Base-by-base conservation (phyloP, 2,797 vertebrate species). In the Sebastes minor region DNA sequence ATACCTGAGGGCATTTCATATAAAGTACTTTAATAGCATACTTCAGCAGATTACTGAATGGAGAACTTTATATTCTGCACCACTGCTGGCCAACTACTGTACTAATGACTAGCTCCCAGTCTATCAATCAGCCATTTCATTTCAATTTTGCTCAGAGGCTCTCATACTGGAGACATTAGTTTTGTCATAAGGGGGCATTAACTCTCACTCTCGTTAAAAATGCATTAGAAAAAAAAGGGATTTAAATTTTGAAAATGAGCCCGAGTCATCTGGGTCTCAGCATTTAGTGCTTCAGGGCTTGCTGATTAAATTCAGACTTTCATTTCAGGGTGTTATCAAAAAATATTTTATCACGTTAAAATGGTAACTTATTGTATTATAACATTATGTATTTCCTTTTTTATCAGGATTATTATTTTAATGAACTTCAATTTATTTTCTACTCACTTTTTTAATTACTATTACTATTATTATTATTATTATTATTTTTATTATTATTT, bases 191-290 rank as follows among this genome's bases (percentile, higher is more conserved):
- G 30, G 30, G 56, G 12, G 2, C 53, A 80, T 86, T 85, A 71
- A 82, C 12, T 61, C 42, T 60, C 27, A 13, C 6, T 57, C 49
- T 71, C 70, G 80, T 81, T 70, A 78, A 71, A 81, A 76, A 64
- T 33, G 3, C 27, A 77, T 85, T 78, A 18, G 60, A 71, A 52
- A 63, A 57, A 71, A 72, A 52, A 3, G 20, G 27, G 32, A 13
- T 28, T 52, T 49, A 22, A 13, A 53, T 22, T 53, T 76, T 42
- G 38, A 62, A 28, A 62, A 61, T 32, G 28, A 62, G 6, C 16
- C 4, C 2, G 12, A n/a, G 59, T 16, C 23, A 32, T 74, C 32
- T 63, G n/a, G n/a, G 74, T 27, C 13, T 56, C 69, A 28, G 30
- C 8, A 38, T 23, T 22, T 23, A 13, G 16, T 11, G n/a, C 16